A percentile compares a stretch with the other conserved stretches of the same genome.
Conservation (phyloP, 2,888 invertebrate species). For the Ectropis crepuscularia region DNA sequence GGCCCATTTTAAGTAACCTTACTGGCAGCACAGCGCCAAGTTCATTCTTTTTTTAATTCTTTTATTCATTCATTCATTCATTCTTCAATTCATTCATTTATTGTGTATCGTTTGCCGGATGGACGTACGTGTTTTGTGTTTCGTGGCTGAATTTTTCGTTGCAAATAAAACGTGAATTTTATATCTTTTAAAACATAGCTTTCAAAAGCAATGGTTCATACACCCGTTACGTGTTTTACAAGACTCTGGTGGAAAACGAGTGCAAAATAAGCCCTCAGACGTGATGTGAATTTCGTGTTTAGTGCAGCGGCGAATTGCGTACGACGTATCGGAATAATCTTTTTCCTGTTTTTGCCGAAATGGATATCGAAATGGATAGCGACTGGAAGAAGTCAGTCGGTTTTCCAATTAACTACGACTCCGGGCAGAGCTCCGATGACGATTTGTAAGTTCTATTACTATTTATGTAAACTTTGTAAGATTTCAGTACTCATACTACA, state of each 20-base stretch:
- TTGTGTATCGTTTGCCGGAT: too few relatives aligned
- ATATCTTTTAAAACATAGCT: not conserved
- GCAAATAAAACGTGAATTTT: not conserved
- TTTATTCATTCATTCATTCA: not conserved
- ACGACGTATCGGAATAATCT: conserved; percentile 36
- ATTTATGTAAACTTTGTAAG: conserved; percentile 12
- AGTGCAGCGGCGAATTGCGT: conserved; percentile 38
- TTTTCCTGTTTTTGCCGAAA: conserved; percentile 49
- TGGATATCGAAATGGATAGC: conserved; percentile 68
- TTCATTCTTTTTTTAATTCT: not conserved
- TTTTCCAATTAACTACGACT: conserved; percentile 79
- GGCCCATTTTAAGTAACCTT: too few relatives aligned
- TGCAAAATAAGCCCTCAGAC: not conserved
- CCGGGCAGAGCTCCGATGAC: conserved; percentile 78
- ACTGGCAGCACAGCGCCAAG: too few relatives aligned
- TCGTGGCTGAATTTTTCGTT: conserved; percentile 5
- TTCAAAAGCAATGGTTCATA: not conserved
- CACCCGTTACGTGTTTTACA: not conserved
- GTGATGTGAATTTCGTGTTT: conserved; percentile 35
- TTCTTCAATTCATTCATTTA: not conserved
- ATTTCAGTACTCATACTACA: not conserved
- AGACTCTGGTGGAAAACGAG: conserved; percentile 6
- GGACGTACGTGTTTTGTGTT: not conserved
- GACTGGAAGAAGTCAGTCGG: conserved; percentile 81
- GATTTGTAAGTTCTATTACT: conserved; percentile 70